phyloP scores from a whole-genome alignment of 2,113 vertebrate species.

The Orientallactaga bullata region DNA sequence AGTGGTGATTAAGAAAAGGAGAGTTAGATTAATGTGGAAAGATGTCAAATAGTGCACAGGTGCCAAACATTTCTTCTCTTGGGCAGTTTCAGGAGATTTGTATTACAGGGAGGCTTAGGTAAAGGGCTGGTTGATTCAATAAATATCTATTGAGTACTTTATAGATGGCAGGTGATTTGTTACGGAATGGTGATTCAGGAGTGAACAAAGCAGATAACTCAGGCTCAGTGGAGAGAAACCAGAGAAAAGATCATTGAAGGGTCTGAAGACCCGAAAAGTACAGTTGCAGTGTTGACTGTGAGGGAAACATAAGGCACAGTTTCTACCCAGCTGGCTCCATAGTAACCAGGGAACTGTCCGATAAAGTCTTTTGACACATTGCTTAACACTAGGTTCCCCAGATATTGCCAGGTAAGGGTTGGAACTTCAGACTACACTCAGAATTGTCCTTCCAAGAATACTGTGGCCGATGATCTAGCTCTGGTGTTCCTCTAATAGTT shows the following conservation, averaged over 20 bases:
- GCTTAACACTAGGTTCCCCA: not conserved
- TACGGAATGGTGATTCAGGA: not conserved
- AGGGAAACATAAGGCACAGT: not conserved
- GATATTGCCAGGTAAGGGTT: not conserved
- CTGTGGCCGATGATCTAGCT: not conserved
- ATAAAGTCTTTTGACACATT: not conserved
- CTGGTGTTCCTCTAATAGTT: not conserved
- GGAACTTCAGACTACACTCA: not conserved
- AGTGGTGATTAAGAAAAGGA: conserved; percentile 26
- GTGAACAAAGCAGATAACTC: not conserved
- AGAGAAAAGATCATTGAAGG: not conserved
- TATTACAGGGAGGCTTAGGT: not conserved
- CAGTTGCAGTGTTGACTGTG: not conserved
- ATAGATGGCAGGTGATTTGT: not conserved
- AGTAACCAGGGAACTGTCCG: not conserved
- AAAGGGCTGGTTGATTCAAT: conserved; percentile 25
- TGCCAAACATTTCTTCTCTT: not conserved
- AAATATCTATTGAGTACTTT: not conserved
- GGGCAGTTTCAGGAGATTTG: not conserved
- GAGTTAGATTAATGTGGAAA: not conserved
- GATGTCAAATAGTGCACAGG: not conserved
- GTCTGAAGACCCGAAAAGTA: not conserved
- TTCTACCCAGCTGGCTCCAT: not conserved
- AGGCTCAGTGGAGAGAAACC: not conserved
- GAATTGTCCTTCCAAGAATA: not conserved